phyloP scores from a whole-genome alignment of 2,797 vertebrate species.

The Fratercula arctica region DNA sequence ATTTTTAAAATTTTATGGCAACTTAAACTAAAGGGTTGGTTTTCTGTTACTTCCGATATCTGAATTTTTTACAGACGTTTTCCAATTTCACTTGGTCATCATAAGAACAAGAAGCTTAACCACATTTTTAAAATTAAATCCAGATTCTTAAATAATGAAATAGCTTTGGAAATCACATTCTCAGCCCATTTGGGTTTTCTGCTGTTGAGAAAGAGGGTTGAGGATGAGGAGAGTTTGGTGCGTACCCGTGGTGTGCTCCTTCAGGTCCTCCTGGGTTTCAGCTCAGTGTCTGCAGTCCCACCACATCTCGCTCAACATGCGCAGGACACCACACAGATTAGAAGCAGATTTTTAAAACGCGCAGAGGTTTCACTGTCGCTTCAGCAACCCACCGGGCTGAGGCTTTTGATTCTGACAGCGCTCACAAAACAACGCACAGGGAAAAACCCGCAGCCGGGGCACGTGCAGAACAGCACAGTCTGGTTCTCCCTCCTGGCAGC shows the following conservation, averaged over 20 bases:
- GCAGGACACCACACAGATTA: not conserved
- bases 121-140: not conserved
- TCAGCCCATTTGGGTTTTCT: not conserved
- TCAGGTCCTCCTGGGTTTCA: not conserved
- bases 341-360: not conserved
- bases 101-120: not conserved
- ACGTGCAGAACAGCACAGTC: not conserved
- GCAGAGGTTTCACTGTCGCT: not conserved
- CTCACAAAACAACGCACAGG: not conserved
- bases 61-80: not conserved
- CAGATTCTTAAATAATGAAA: not conserved
- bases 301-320: not conserved
- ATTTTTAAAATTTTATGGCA: not conserved
- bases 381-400: not conserved
- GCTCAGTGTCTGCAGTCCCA: not conserved
- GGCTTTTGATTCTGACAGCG: not conserved
- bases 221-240: not conserved
- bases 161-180: not conserved
- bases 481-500: not conserved
- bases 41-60: not conserved
- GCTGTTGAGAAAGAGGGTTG: not conserved
- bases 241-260: accelerated
- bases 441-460: not conserved
- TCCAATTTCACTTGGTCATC: not conserved
- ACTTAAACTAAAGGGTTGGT: not conserved